phyloP scores from a whole-genome alignment of 1,140 invertebrate genomes.

The Cataglyphis hispanica region DNA sequence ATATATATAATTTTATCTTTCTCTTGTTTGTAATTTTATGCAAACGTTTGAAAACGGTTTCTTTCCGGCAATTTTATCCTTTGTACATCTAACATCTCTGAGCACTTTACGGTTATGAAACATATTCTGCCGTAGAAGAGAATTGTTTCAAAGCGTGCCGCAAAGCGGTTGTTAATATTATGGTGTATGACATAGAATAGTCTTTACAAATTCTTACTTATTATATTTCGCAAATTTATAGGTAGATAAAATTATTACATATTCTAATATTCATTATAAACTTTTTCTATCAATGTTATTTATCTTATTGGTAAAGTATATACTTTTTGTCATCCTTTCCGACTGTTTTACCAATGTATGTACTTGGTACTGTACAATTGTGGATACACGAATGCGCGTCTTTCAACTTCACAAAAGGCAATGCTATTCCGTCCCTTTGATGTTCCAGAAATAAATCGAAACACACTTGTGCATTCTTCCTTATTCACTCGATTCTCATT shows the following conservation, averaged over 20 bases:
- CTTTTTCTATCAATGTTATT: background rate
- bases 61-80: background rate
- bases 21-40: conserved; percentile 5
- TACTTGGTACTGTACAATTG: conserved; percentile 26
- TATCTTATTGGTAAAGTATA: background rate
- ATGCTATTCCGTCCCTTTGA: conserved; percentile 59
- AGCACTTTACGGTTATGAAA: conserved; percentile 27
- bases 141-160: conserved; percentile 8
- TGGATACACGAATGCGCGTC: conserved; percentile 42
- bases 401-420: background rate
- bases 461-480: conserved; percentile 57
- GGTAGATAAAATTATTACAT: background rate
- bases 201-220: background rate
- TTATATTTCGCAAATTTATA: background rate
- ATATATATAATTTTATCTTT: background rate
- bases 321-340: conserved; percentile 5
- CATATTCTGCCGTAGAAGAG: conserved; percentile 4
- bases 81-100: background rate
- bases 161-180: conserved; percentile 16
- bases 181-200: background rate
- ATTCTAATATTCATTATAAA: conserved; percentile 18
- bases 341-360: conserved; percentile 26
- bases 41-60: conserved; percentile 1
- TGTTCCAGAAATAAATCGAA: conserved; percentile 64
- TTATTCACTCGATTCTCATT: conserved; percentile 65